Evolutionary conservation across 2,888 invertebrate species (phyloP).

Genomic region (Lepetodrilus schrolli): DNA sequence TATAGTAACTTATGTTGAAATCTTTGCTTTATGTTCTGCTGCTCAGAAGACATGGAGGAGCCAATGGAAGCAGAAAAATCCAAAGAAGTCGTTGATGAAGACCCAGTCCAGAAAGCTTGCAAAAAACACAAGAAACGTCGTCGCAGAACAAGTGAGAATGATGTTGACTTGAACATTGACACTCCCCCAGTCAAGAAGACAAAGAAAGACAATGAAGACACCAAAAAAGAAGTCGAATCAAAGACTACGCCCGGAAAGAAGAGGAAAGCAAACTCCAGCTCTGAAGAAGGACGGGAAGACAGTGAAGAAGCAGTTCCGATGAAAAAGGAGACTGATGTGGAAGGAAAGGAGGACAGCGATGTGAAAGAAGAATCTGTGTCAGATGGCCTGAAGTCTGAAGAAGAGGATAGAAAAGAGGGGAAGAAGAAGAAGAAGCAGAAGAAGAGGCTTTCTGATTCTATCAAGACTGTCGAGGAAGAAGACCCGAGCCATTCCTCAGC

Average conservation of each 20-base stretch:
- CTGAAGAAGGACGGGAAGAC: constrained; percentile 25
- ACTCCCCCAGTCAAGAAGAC: constrained; percentile 38
- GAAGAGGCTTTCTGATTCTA: constrained; percentile 19
- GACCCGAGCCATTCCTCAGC: not conserved
- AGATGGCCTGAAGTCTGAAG: constrained; percentile 25
- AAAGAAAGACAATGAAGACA: constrained; percentile 29
- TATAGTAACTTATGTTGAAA: not conserved
- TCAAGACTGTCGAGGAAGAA: constrained; percentile 31
- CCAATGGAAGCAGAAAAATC: constrained; percentile 31
- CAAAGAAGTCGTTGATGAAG: constrained; percentile 32
- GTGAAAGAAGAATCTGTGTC: constrained; percentile 16
- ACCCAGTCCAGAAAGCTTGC: constrained; percentile 31
- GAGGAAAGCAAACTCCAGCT: not conserved
- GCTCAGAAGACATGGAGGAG: constrained; percentile 5
- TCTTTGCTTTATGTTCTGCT: not conserved
- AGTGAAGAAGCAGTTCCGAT: not conserved
- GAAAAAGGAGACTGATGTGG: not conserved
- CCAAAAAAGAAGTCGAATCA: not conserved
- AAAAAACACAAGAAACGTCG: constrained; percentile 39
- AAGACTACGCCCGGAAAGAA: not conserved
- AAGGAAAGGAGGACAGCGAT: not conserved
- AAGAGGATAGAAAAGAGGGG: constrained; percentile 29
- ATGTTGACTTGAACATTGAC: constrained; percentile 39
- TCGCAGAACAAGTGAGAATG: constrained; percentile 50
- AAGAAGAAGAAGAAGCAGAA: constrained; percentile 36